A percentile compares a stretch with the other conserved stretches of the same genome.
Conservation (phyloP, 2,888 invertebrate genomes). For the Leucoptera coffeella region DNA sequence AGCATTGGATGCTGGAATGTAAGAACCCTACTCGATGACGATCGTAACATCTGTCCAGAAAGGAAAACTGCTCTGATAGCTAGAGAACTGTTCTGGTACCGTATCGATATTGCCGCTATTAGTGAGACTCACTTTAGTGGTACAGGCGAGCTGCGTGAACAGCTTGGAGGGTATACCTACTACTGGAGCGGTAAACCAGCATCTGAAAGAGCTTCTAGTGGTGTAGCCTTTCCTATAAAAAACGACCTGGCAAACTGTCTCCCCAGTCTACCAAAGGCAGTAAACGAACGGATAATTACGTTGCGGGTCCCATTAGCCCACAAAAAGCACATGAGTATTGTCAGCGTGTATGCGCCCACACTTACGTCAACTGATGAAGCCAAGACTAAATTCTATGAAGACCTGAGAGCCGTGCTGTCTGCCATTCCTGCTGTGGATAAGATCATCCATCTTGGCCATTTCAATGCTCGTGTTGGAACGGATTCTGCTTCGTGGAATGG, state of each 20-base stretch:
- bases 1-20: not conserved
- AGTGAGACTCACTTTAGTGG: slow-evolving; percentile 5
- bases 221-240: not conserved
- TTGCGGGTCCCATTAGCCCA: not conserved
- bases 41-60: too few species aligned
- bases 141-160: slow-evolving; percentile 4
- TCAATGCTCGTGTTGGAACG: slow-evolving; percentile 1
- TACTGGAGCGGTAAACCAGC: slow-evolving; percentile 4
- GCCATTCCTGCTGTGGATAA: not conserved
- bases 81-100: not conserved
- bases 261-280: not conserved
- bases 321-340: not conserved
- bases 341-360: slow-evolving; percentile 2
- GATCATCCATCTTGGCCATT: not conserved
- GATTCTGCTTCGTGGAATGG: not conserved
- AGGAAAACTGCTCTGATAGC: not conserved
- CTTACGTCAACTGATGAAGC: not conserved
- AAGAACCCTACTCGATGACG: not conserved
- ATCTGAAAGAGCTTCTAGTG: not conserved
- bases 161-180: slow-evolving; percentile 4
- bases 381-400: not conserved
- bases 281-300: not conserved
- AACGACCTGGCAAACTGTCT: not conserved
- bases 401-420: too few species aligned
- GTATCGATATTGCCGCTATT: slow-evolving; percentile 5